Conservation (phyloP, 1,140 invertebrate species). For the Ephestia elutella region DNA sequence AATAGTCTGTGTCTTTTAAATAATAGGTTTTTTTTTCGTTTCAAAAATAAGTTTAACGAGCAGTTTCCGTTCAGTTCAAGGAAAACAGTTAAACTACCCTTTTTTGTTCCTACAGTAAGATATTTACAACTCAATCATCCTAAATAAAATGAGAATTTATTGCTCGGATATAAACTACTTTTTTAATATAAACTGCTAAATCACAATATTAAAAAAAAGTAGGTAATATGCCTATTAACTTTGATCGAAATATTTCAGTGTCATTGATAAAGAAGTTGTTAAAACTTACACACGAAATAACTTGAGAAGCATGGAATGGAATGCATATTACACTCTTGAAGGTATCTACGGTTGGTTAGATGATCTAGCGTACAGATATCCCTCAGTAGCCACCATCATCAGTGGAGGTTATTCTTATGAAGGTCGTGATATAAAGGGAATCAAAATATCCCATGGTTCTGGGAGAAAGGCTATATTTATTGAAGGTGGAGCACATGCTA, state of each 20-base stretch:
- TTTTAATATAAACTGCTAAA: no score
- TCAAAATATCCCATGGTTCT: slow-evolving; percentile 76
- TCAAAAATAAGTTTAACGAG: no score
- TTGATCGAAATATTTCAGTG: slow-evolving; percentile 27
- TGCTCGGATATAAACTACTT: no score
- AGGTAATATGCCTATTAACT: no score
- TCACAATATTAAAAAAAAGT: no score
- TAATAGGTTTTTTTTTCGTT: no score
- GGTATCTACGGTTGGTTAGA: slow-evolving; percentile 67
- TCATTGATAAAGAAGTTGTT: slow-evolving; percentile 44
- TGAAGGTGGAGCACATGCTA: slow-evolving; percentile 78
- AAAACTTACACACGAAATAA: slow-evolving; percentile 35
- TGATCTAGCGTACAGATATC: slow-evolving; percentile 59
- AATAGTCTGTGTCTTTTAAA: no score
- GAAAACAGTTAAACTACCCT: no score
- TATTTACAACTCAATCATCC: no score
- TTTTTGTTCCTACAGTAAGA: no score
- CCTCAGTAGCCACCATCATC: slow-evolving; percentile 62
- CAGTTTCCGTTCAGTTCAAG: no score
- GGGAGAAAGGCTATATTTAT: slow-evolving; percentile 69
- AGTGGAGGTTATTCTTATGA: slow-evolving; percentile 75
- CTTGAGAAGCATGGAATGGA: slow-evolving; percentile 58
- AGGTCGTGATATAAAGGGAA: slow-evolving; percentile 76
- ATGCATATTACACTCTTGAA: slow-evolving; percentile 69
- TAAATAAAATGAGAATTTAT: no score